Evolutionary conservation across 1,140 invertebrate species (phyloP).

Genomic region (Oreohelix idahoensis): DNA sequence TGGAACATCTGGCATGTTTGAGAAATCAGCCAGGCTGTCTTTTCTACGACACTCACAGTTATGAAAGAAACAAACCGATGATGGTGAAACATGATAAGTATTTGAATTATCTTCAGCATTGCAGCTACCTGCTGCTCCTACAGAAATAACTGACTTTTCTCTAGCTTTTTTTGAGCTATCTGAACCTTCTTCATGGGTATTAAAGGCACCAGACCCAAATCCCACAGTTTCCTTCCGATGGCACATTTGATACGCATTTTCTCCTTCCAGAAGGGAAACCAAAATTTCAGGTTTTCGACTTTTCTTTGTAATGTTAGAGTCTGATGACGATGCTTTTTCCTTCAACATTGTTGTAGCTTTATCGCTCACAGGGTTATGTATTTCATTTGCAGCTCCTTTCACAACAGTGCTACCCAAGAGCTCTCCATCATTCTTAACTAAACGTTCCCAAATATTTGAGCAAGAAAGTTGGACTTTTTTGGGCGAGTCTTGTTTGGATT

Average conservation of each 20-base stretch:
- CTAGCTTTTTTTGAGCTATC: background rate
- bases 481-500: background rate
- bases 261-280: slow-evolving; percentile 24
- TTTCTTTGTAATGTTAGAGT: background rate
- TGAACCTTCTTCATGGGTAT: background rate
- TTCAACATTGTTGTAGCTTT: background rate
- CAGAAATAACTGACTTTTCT: background rate
- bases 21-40: background rate
- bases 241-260: background rate
- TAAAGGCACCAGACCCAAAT: background rate
- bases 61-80: slow-evolving; percentile 23
- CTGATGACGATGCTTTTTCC: background rate
- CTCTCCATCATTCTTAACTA: slow-evolving; percentile 1
- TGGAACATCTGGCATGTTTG: slow-evolving; percentile 25
- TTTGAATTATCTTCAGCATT: background rate
- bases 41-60: slow-evolving; percentile 19
- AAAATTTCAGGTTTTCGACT: slow-evolving; percentile 13
- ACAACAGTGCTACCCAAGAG: background rate
- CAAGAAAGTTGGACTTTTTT: background rate
- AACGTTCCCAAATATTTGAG: slow-evolving; percentile 24
- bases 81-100: background rate
- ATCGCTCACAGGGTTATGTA: background rate
- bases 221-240: background rate
- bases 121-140: background rate
- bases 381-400: background rate